Evolutionary conservation across 2,888 invertebrate species (phyloP).

Genomic region (Anorthoa munda): DNA sequence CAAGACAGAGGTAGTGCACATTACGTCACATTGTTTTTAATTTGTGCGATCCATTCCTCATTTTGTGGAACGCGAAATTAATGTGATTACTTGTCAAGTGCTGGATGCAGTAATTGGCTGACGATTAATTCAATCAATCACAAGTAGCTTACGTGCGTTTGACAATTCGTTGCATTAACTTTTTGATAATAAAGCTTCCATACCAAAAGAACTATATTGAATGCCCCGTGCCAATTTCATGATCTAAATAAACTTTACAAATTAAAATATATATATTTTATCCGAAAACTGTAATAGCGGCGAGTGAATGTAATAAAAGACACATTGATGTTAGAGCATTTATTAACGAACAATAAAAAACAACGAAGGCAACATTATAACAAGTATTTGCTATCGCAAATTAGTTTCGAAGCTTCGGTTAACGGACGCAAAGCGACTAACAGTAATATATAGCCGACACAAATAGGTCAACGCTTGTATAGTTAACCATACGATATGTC

Average conservation of each 20-base stretch:
- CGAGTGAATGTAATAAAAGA: no score
- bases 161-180: no score
- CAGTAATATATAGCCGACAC: conserved; percentile 29
- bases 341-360: conserved; percentile 5
- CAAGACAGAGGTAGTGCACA: background rate
- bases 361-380: conserved; percentile 35
- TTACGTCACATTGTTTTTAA: conserved; percentile 15
- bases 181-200: no score
- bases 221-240: background rate
- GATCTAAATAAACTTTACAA: background rate
- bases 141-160: no score
- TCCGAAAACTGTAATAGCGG: no score
- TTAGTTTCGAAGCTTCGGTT: conserved; percentile 46
- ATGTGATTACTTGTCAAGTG: no score
- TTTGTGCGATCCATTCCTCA: background rate
- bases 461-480: conserved; percentile 51
- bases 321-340: no score
- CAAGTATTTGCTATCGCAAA: conserved; percentile 39
- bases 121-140: no score
- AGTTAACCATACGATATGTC: conserved; percentile 34
- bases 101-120: no score
- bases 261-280: background rate
- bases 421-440: conserved; percentile 39
- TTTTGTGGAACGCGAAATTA: no score
- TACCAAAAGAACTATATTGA: background rate